A percentile compares a stretch with the other conserved stretches of the same genome.
phyloP scores from a whole-genome alignment of 2,888 invertebrate genomes.

The Ellobium chinense region DNA sequence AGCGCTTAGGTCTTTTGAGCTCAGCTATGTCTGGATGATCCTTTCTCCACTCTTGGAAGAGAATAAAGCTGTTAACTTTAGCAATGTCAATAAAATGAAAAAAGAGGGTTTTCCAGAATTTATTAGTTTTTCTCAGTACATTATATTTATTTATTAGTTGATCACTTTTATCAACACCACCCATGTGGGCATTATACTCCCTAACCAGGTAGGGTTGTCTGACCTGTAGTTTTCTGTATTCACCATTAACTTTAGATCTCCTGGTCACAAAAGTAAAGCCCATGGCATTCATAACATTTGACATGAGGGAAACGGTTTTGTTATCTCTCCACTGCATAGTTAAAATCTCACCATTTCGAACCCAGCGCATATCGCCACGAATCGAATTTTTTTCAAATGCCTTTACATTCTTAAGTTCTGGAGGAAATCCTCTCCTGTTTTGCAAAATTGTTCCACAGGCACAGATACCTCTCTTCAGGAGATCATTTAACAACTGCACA shows the following conservation, averaged over 20 bases:
- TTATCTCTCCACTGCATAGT: slow-evolving; percentile 9
- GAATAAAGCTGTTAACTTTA: slow-evolving; percentile 21
- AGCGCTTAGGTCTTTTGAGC: slow-evolving; percentile 3
- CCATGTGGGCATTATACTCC: slow-evolving; percentile 20
- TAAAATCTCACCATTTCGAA: background rate
- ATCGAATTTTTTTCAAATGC: slow-evolving; percentile 13
- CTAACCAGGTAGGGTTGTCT: background rate
- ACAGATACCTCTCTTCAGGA: slow-evolving; percentile 16
- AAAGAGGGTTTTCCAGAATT: slow-evolving; percentile 35
- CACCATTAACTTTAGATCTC: slow-evolving; percentile 1
- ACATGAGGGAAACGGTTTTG: slow-evolving; percentile 24
- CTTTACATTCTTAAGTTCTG: slow-evolving; percentile 30
- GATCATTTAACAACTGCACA: slow-evolving; percentile 11
- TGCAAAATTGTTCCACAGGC: slow-evolving; percentile 34
- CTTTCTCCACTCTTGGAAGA: slow-evolving; percentile 13
- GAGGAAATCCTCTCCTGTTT: slow-evolving; percentile 26
- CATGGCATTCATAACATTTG: slow-evolving; percentile 14
- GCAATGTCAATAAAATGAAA: slow-evolving; percentile 30
- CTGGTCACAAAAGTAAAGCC: background rate
- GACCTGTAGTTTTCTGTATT: background rate
- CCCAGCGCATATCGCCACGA: slow-evolving; percentile 17
- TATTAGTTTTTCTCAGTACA: slow-evolving; percentile 6
- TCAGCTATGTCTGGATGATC: background rate
- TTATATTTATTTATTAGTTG: slow-evolving; percentile 23
- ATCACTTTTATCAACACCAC: slow-evolving; percentile 32